Conservation (phyloP, 35 echinoderm and acorn worm genomes). For the Amphiura filiformis region DNA sequence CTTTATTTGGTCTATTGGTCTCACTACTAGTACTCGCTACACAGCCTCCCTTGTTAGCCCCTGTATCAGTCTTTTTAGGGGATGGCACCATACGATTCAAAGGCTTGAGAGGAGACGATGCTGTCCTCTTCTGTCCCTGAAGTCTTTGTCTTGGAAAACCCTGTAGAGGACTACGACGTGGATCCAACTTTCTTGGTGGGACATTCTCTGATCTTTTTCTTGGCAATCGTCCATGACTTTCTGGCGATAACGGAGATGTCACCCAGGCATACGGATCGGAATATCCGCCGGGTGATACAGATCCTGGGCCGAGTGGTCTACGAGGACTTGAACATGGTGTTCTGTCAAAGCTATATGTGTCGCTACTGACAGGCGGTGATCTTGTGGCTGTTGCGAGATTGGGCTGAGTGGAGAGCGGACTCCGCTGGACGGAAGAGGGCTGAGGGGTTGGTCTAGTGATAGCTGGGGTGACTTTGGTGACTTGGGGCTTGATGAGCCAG, state of each 20-base stretch:
- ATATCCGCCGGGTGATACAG: neutral
- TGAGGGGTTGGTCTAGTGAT: neutral
- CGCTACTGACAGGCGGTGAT: neutral
- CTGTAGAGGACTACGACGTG: slow-evolving; percentile 6
- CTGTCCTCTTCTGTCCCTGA: slow-evolving; percentile 30
- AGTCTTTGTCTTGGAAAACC: neutral
- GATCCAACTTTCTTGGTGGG: slow-evolving; percentile 32
- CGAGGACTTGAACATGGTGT: neutral
- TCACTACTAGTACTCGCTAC: neutral
- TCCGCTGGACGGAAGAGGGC: neutral
- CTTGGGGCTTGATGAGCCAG: neutral
- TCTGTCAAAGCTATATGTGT: slow-evolving; percentile 1
- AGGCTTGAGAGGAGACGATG: slow-evolving; percentile 44
- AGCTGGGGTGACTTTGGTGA: neutral
- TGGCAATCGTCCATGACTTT: slow-evolving; percentile 1
- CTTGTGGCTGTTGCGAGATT: neutral
- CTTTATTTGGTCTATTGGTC: slow-evolving; percentile 5
- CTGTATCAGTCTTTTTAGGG: slow-evolving; percentile 18
- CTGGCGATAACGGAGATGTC: neutral
- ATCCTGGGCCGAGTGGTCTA: neutral
- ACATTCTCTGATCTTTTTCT: slow-evolving; percentile 41
- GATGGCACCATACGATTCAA: slow-evolving; percentile 31
- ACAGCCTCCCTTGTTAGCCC: neutral
- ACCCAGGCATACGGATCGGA: slow-evolving; percentile 1
- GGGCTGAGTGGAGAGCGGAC: neutral